These are phyloP conservation scores for Microctonus brassicae DNA, from an alignment of 2,888 invertebrate genomes.

Conservation along the genomic window DNA sequence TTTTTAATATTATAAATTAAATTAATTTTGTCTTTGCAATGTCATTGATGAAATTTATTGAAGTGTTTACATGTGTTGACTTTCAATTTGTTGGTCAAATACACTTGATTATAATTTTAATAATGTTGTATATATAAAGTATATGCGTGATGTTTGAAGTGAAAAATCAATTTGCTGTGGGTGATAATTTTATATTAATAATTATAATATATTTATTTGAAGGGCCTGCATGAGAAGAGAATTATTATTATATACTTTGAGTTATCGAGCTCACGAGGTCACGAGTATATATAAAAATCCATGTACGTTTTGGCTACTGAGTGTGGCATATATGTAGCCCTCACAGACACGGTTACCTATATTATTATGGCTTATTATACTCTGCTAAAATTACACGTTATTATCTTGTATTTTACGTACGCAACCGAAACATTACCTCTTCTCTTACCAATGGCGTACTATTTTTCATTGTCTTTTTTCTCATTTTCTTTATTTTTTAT, in stretches of 20 bases:
- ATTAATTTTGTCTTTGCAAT: too few relatives aligned
- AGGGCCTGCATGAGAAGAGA: background rate
- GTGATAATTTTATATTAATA: background rate
- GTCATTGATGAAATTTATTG: background rate
- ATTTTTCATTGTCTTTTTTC: background rate
- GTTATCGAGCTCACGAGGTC: conserved; percentile 16
- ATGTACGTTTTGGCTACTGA: conserved; percentile 25
- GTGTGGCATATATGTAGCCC: conserved; percentile 12
- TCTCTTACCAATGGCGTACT: too few relatives aligned
- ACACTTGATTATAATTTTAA: background rate
- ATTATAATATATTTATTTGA: background rate
- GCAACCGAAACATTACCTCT: conserved; percentile 32
- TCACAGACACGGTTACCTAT: conserved; percentile 32
- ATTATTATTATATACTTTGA: background rate
- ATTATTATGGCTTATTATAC: conserved; percentile 44
- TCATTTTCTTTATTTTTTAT: too few relatives aligned
- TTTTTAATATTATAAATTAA: too few relatives aligned
- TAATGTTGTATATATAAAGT: background rate
- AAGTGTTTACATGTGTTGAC: background rate
- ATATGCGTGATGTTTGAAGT: background rate
- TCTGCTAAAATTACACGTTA: conserved; percentile 45
- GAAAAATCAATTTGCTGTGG: conserved; percentile 15
- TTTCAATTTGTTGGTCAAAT: background rate
- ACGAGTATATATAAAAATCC: conserved; percentile 1
- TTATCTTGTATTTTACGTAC: conserved; percentile 45